phyloP scores from a whole-genome alignment of 2,888 invertebrate species.

The Entomobrya multifasciata region DNA sequence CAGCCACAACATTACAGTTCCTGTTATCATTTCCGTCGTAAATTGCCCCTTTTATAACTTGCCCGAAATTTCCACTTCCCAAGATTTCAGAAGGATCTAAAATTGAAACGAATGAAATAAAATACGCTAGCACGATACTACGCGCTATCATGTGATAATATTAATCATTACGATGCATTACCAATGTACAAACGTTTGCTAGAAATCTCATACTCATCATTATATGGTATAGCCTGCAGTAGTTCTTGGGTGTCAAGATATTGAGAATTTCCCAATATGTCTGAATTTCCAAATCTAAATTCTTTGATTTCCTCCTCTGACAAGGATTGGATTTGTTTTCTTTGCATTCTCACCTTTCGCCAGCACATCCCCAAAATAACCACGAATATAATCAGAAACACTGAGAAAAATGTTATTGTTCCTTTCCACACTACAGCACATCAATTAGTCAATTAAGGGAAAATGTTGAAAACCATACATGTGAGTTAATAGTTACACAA shows the following conservation, averaged over 20 bases:
- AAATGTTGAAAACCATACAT: too few relatives aligned
- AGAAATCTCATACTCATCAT: conserved; percentile 71
- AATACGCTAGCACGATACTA: too few relatives aligned
- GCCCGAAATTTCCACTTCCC: conserved; percentile 72
- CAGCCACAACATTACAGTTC: conserved; percentile 60
- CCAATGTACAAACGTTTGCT: conserved; percentile 64
- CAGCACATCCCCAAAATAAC: conserved; percentile 54
- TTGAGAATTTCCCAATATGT: conserved; percentile 39
- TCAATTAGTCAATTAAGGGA: too few relatives aligned
- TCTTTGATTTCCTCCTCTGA: conserved; percentile 69
- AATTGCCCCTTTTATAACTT: conserved; percentile 69
- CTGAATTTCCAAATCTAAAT: conserved; percentile 68
- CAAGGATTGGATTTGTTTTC: conserved; percentile 46
- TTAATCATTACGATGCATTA: too few relatives aligned
- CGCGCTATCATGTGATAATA: too few relatives aligned
- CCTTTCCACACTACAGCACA: too few relatives aligned
- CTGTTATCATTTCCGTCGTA: not conserved
- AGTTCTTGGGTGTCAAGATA: conserved; percentile 69
- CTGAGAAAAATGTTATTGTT: not conserved
- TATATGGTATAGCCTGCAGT: conserved; percentile 72
- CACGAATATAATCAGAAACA: conserved; percentile 24
- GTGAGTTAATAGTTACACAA: too few relatives aligned
- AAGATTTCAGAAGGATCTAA: conserved; percentile 56
- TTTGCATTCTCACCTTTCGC: conserved; percentile 54
- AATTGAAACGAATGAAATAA: too few relatives aligned